Evolutionary conservation across 2,113 vertebrate genomes (phyloP).

Genomic region (Pteronura brasiliensis): DNA sequence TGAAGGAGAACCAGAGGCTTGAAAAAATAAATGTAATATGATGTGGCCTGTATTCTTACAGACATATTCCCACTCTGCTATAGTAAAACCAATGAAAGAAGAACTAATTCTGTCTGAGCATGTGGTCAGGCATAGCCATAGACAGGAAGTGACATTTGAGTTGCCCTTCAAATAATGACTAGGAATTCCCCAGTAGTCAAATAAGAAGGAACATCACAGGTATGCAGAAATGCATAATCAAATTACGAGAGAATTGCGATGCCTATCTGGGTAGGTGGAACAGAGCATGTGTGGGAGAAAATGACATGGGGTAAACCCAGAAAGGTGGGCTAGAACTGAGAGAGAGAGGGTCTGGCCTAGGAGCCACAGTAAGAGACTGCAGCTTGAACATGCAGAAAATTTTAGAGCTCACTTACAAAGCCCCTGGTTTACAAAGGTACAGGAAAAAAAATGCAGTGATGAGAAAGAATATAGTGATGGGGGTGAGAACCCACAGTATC

Average conservation of each 20-base stretch:
- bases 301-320: background rate
- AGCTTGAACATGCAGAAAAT: background rate
- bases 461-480: background rate
- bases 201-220: background rate
- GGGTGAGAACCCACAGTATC: background rate
- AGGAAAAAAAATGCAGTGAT: background rate
- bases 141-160: conserved; percentile 30
- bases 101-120: conserved; percentile 2
- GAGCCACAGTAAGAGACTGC: background rate
- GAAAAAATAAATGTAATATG: background rate
- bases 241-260: background rate
- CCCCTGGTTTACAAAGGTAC: background rate
- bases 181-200: background rate
- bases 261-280: background rate
- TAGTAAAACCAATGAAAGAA: background rate
- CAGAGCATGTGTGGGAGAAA: background rate
- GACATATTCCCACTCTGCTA: background rate
- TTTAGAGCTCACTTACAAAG: background rate
- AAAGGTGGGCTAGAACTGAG: background rate
- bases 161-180: conserved; percentile 19
- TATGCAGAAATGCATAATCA: background rate
- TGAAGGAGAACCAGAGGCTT: background rate
- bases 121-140: background rate
- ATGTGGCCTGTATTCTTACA: background rate
- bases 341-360: background rate